Percentiles rank a stretch among this genome's conserved stretches.
Conservation (phyloP, 1,140 invertebrate genomes). For the Ephestia elutella region DNA sequence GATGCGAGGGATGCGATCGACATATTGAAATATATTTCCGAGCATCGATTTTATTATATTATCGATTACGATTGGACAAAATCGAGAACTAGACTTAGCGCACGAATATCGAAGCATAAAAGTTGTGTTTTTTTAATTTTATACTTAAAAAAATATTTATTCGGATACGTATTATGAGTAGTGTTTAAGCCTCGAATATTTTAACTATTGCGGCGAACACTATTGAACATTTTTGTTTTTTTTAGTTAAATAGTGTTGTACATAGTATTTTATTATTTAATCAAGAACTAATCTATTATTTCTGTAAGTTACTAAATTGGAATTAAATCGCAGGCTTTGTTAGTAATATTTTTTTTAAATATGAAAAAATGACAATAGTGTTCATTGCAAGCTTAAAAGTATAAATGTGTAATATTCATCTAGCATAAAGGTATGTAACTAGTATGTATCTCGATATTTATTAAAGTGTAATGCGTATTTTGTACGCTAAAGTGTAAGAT, state of each 20-base stretch:
- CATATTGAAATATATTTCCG: slow-evolving; percentile 4
- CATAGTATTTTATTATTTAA: slow-evolving; percentile 3
- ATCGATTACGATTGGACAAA: slow-evolving; percentile 18
- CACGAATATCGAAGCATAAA: slow-evolving; percentile 53
- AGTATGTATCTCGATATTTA: slow-evolving; percentile 51
- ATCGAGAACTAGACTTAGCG: slow-evolving; percentile 37
- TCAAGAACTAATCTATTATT: not conserved
- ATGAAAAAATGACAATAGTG: slow-evolving; percentile 6
- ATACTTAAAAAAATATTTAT: slow-evolving; percentile 69
- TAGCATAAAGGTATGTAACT: slow-evolving; percentile 51
- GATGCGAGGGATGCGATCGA: slow-evolving; percentile 9
- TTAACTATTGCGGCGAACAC: slow-evolving; percentile 10
- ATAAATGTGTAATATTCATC: slow-evolving; percentile 43
- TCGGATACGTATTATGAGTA: slow-evolving; percentile 61
- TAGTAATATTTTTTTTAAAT: too few species aligned
- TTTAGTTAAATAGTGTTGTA: slow-evolving; percentile 1
- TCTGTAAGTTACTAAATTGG: not conserved
- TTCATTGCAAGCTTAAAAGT: slow-evolving; percentile 9
- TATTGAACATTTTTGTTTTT: slow-evolving; percentile 4
- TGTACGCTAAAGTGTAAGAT: slow-evolving; percentile 15
- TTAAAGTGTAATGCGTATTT: slow-evolving; percentile 30
- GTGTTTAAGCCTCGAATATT: slow-evolving; percentile 28
- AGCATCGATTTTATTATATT: slow-evolving; percentile 12
- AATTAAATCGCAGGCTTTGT: too few species aligned
- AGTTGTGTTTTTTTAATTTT: slow-evolving; percentile 69